Percentiles rank a stretch among this genome's conserved stretches.
phyloP scores from a whole-genome alignment of 2,797 vertebrate genomes.

The Anas bernieri region DNA sequence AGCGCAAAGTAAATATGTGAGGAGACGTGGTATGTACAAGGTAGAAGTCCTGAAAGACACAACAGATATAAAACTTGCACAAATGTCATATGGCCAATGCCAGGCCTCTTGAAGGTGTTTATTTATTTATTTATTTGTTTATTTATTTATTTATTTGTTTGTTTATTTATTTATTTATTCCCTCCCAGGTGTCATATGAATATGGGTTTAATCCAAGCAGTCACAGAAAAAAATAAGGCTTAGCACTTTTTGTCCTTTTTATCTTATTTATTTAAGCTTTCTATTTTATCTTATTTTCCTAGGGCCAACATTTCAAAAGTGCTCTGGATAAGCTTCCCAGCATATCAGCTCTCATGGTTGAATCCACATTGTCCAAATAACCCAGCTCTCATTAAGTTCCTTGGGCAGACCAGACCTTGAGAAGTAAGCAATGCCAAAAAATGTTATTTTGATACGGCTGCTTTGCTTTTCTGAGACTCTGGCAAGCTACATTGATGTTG shows the following conservation, averaged over 20 bases:
- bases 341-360: neutral
- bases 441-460: neutral
- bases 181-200: neutral
- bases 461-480: conserved; percentile 8
- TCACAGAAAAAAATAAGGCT: neutral
- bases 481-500: neutral
- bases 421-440: neutral
- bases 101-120: neutral
- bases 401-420: neutral
- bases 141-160: too few relatives aligned
- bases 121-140: too few relatives aligned
- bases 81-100: neutral
- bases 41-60: neutral
- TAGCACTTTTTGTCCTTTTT: neutral
- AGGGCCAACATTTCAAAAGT: neutral
- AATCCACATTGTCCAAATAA: neutral
- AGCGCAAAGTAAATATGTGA: neutral
- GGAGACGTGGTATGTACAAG: neutral
- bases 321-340: neutral
- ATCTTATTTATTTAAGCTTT: neutral
- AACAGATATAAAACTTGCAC: neutral
- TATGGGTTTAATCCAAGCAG: neutral
- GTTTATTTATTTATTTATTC: too few relatives aligned
- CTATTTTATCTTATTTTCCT: neutral
- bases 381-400: neutral